Evolutionary conservation across 2,797 vertebrate genomes (phyloP), one percentile per base, ranked within the genome.

Genomic region (Propithecus perrieri): DNA sequence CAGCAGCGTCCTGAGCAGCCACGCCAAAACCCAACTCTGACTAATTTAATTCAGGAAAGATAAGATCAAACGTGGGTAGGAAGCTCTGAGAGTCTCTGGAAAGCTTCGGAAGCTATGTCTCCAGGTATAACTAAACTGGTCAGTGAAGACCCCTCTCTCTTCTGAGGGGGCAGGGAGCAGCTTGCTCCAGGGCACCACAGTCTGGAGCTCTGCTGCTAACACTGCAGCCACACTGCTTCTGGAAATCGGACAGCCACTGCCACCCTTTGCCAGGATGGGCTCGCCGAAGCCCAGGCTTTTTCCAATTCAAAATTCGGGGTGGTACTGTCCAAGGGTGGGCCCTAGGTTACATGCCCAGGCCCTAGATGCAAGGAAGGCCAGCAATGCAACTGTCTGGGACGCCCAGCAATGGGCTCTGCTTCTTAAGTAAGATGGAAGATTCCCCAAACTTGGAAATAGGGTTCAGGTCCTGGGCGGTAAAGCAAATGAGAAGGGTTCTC

Each of bases 11-110:
- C 38, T 88, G 71, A 75, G 48, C 17, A 53, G 41, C n/a, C 81
- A 33, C 59, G 33, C 26, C 35, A 20, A 79, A 75, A 41, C 13
- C 22, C 43, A 57, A 14, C 14, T 38, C 48, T 14, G n/a, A 12
- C 18, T 71, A 43, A n/a, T 22, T 93, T 72, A 55, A 71, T 22
- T 83, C 79, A 72, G 72, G 50, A 67, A 33, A 86, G 41, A 10
- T 61, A 7, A 22, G 18, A 79, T 74, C 15, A 10, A 22, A 53
- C 7, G 15, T 43, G 7, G 28, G 35, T 0, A 17, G 38, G 48
- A 85, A 72, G 33, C 15, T 22, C n/a, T 43, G 50, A 55, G 85
- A 79, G 7, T 28, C 33, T 85, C 74, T 1, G 4, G 43, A 35
- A 75, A 50, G n/a, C 30, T 38, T 30, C 57, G 71, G 48, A 83